Percentiles rank a stretch among this genome's conserved stretches.
These are phyloP conservation scores for Cebidichthys violaceus DNA, from an alignment of 2,113 vertebrate genomes.

Conservation along the genomic window DNA sequence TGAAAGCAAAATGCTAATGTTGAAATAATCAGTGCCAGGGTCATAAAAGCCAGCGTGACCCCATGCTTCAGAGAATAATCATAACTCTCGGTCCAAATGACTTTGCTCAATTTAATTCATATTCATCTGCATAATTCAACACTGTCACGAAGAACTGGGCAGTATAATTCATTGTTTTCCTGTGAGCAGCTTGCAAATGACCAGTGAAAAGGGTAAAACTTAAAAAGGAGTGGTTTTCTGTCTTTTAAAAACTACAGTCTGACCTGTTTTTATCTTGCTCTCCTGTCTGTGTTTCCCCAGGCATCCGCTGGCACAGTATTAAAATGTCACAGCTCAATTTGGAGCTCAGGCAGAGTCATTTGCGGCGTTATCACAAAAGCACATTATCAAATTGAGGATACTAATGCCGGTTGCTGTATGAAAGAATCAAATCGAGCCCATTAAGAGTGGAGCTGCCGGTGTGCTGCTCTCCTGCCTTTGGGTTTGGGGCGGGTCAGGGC, in stretches of 20 bases:
- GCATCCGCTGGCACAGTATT: constrained; percentile 46
- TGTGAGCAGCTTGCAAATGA: constrained; percentile 7
- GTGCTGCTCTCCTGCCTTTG: constrained; percentile 23
- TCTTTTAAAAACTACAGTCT: constrained; percentile 35
- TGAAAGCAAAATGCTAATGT: constrained; percentile 4
- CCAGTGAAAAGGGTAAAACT: constrained; percentile 9
- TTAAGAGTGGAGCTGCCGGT: constrained; percentile 14
- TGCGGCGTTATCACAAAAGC: constrained; percentile 59
- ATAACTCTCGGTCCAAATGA: constrained; percentile 4
- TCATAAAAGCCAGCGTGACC: constrained; percentile 11
- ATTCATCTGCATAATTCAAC: constrained; percentile 42
- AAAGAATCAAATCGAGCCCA: constrained; percentile 32
- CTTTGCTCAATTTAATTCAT: constrained; percentile 28
- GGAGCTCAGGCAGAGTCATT: constrained; percentile 52
- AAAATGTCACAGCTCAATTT: constrained; percentile 73
- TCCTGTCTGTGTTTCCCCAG: constrained; percentile 37
- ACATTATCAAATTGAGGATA: constrained; percentile 50
- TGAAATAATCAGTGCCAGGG: constrained; percentile 22
- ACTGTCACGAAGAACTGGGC: background rate
- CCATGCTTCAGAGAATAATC: constrained; percentile 5
- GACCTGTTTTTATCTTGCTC: constrained; percentile 57
- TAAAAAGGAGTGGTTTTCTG: constrained; percentile 8
- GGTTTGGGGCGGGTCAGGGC: constrained; percentile 16
- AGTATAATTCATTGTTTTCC: constrained; percentile 20
- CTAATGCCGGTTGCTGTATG: constrained; percentile 25